These are phyloP conservation scores for Ascidia mentula DNA, from an alignment of 23 tunicate species.

Conservation along the genomic window DNA sequence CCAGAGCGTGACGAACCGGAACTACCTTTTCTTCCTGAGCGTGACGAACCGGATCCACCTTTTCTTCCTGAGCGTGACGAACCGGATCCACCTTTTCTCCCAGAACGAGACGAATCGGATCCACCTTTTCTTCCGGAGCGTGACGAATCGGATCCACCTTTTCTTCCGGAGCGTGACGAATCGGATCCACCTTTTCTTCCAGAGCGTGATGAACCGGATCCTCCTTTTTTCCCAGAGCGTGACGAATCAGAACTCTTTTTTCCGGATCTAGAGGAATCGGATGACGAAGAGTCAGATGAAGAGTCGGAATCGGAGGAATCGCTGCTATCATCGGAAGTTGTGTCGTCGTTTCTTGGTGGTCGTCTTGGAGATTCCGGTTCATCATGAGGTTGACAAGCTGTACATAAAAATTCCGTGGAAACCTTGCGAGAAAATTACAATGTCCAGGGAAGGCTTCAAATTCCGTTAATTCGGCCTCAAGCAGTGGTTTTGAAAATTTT, in stretches of 20 bases:
- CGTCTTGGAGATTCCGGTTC: too few relatives aligned
- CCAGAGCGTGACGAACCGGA: not conserved
- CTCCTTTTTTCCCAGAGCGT: not conserved
- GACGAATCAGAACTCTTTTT: not conserved
- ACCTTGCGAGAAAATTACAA: too few relatives aligned
- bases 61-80: not conserved
- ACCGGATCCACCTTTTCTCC: not conserved
- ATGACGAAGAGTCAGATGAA: too few relatives aligned
- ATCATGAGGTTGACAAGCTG: too few relatives aligned
- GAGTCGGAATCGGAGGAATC: too few relatives aligned
- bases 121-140: not conserved
- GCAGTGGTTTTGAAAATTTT: too few relatives aligned
- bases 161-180: not conserved
- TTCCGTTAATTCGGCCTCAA: too few relatives aligned
- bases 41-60: not conserved
- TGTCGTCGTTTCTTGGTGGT: too few relatives aligned
- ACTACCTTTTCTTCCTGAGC: not conserved
- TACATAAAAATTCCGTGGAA: too few relatives aligned
- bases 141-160: not conserved
- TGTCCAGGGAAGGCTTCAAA: too few relatives aligned
- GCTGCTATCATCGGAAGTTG: too few relatives aligned
- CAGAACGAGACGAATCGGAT: not conserved
- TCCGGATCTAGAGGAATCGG: not conserved
- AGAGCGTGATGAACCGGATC: not conserved
- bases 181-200: not conserved